Evolutionary conservation across 2,113 vertebrate genomes (phyloP).

Genomic region (Dasyornis broadbenti): DNA sequence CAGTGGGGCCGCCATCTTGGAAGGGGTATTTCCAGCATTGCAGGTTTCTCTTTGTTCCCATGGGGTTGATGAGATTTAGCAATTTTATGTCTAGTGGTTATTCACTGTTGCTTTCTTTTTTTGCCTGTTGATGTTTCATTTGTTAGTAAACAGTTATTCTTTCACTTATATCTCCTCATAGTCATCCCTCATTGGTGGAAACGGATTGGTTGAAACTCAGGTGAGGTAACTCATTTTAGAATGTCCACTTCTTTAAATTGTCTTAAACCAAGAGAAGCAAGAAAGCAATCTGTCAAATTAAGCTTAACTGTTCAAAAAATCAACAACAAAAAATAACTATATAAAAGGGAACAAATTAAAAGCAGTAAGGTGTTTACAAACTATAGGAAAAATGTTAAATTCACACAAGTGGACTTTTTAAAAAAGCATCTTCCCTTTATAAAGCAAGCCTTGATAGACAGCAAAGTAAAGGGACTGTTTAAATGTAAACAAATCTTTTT

Average conservation of each 20-base stretch:
- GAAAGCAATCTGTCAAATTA: not conserved
- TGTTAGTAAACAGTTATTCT: not conserved
- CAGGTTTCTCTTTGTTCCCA: not conserved
- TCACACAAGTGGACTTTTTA: not conserved
- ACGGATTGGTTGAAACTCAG: not conserved
- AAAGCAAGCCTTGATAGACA: not conserved
- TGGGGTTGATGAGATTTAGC: not conserved
- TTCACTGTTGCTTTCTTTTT: not conserved
- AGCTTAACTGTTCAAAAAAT: not conserved
- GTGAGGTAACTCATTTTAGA: not conserved
- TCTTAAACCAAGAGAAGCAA: not conserved
- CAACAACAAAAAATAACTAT: not conserved
- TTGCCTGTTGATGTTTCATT: not conserved
- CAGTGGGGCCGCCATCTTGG: not conserved
- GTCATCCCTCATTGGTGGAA: not conserved
- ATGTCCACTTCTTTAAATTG: not conserved
- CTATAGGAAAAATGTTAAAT: not conserved
- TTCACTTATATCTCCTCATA: not conserved
- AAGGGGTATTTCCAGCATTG: no score
- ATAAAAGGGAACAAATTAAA: not conserved
- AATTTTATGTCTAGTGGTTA: not conserved
- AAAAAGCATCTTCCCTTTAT: not conserved
- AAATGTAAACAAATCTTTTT: not conserved
- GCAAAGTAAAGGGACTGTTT: not conserved
- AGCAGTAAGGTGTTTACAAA: not conserved